Conservation (phyloP, 1,140 invertebrate species). For the Polypedilum pembai region DNA sequence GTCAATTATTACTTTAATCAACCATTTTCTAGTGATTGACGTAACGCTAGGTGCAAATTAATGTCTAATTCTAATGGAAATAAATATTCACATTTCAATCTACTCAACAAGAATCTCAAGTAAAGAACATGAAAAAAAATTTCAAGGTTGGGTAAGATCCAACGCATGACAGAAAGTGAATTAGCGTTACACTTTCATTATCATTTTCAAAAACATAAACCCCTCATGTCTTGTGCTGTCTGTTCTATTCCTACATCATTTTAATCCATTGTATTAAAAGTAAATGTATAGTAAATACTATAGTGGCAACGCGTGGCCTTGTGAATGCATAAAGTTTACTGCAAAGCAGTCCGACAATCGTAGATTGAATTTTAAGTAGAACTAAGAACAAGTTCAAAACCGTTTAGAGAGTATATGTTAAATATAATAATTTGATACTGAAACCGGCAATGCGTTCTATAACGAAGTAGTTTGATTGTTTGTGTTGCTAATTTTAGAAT, state of each 20-base stretch:
- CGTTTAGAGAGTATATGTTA: neutral
- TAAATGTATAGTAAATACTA: neutral
- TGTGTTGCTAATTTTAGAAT: neutral
- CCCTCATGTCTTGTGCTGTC: neutral
- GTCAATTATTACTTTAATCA: no score
- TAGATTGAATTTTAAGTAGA: neutral
- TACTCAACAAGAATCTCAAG: no score
- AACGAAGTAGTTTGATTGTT: no score
- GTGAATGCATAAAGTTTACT: no score
- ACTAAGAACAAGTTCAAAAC: conserved; percentile 6
- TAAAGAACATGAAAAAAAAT: no score
- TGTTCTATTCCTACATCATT: neutral
- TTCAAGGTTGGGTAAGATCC: no score
- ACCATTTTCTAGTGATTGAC: no score
- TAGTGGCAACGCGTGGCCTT: neutral
- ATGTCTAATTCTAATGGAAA: no score
- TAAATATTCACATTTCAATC: no score
- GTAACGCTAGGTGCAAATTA: no score
- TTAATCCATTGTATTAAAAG: neutral
- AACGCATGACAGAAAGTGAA: neutral
- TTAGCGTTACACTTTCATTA: neutral
- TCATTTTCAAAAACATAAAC: neutral
- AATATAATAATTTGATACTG: neutral
- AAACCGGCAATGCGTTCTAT: neutral
- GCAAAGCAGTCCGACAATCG: neutral